Base-by-base conservation (phyloP, 2,888 invertebrate species). In the Drosophila aldrichi region DNA sequence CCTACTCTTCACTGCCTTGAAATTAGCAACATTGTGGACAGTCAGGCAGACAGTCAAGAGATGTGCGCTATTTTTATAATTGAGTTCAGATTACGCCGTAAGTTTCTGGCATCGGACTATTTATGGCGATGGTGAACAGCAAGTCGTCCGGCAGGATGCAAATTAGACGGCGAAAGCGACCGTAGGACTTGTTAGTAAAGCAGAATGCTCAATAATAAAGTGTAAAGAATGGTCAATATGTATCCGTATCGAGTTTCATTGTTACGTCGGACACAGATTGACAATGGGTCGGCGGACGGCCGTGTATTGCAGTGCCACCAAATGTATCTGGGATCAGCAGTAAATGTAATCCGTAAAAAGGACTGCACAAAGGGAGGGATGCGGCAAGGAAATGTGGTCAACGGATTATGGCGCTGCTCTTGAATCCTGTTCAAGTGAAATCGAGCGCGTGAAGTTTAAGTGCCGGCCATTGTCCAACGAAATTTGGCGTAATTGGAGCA, bases 401-500 rank as follows among this genome's bases (percentile, higher is more conserved):
- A 49, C 43, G 81, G 85, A 82, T 85, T 85, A 85, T 78, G 76
- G 62, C 72, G 70, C 55, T 71, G 69, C 61, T 61, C 38, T 25
- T 1, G 71, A 16, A 12, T 32, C 79, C 71, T 70, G 74, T 83
- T 62, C 54, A 81, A 86, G 84, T 82, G 86, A 85, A 85, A 81
- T 84, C 67, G 84, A 84, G 87, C 87, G 79, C 79, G 74, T 74
- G 70, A 79, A 85, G 70, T 74, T 82, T 70, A 85, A 79, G 88
- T 76, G 86, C 60, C 81, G 70, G 52, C 70, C 79, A 77, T 76
- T 82, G 82, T 86, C 73, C 78, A 72, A 61, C 55, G 59, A 52
- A 71, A 77, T 68, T 76, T 69, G 64, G 71, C 71, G 70, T 84
- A 84, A 88, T 78, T 88, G 80, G 71, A 59, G 77, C 70, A 66